phyloP scores from a whole-genome alignment of 1,140 invertebrate genomes.

The Bemisia tabaci region DNA sequence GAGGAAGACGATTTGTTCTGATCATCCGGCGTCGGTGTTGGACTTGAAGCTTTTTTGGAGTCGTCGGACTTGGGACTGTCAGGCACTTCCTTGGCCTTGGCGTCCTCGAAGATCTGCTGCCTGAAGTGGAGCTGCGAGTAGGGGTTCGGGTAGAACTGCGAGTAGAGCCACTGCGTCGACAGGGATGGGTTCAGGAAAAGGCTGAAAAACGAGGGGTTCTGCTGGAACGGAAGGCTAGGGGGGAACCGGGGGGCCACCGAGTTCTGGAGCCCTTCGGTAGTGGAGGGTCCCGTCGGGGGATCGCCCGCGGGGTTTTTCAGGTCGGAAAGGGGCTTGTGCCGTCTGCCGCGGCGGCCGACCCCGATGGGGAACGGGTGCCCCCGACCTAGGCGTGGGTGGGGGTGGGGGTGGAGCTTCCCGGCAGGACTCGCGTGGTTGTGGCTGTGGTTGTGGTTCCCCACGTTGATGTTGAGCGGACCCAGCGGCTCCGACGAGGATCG shows the following conservation, averaged over 20 bases:
- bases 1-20: background rate
- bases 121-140: conserved; percentile 14
- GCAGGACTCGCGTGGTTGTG: background rate
- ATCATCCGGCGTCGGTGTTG: background rate
- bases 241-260: background rate
- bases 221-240: conserved; percentile 24
- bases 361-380: background rate
- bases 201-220: conserved; percentile 28
- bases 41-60: conserved; percentile 12
- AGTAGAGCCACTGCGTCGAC: conserved; percentile 56
- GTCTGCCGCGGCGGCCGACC: background rate
- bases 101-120: conserved; percentile 16
- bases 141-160: conserved; percentile 41
- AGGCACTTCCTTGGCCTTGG: conserved; percentile 7
- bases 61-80: conserved; percentile 12
- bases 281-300: background rate
- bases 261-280: background rate
- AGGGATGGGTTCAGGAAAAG: conserved; percentile 53
- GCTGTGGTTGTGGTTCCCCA: too few relatives aligned
- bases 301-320: background rate
- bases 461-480: background rate
- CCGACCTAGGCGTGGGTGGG: background rate
- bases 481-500: background rate
- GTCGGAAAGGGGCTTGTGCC: background rate
- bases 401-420: background rate